Evolutionary conservation across 2,113 vertebrate species (phyloP).

Genomic region (Eublepharis macularius): DNA sequence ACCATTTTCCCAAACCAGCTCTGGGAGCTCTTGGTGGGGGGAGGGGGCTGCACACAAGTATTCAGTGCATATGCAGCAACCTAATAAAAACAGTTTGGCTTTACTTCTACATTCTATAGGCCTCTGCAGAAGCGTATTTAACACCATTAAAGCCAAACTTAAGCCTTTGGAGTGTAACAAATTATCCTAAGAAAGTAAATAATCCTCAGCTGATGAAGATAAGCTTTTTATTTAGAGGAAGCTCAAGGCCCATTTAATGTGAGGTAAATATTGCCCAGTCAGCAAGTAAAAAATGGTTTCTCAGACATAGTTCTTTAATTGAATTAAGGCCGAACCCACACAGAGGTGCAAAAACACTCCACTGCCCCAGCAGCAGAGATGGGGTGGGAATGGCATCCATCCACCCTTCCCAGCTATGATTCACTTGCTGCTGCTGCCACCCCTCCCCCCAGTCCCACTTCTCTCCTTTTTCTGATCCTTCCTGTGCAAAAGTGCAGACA

Average conservation of each 20-base stretch:
- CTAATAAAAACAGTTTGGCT: constrained; percentile 32
- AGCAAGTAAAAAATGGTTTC: constrained; percentile 34
- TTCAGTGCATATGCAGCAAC: too few relatives aligned
- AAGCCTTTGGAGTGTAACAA: constrained; percentile 13
- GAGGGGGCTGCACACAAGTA: too few relatives aligned
- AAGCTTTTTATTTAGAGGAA: constrained; percentile 20
- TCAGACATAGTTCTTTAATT: not conserved
- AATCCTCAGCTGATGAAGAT: not conserved
- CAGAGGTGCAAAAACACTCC: too few relatives aligned
- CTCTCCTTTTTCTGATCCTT: too few relatives aligned
- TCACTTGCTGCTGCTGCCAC: too few relatives aligned
- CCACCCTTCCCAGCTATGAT: too few relatives aligned
- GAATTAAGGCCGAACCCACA: accelerated
- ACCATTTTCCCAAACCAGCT: too few relatives aligned
- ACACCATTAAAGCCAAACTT: constrained; percentile 32
- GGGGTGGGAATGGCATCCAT: too few relatives aligned
- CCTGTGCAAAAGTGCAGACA: too few relatives aligned
- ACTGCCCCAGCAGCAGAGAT: too few relatives aligned
- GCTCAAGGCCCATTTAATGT: constrained; percentile 14
- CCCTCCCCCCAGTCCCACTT: too few relatives aligned
- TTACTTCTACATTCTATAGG: constrained; percentile 40
- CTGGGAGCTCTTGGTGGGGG: too few relatives aligned
- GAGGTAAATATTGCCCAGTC: constrained; percentile 23
- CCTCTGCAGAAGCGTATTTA: constrained; percentile 44
- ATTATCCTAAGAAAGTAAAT: constrained; percentile 26